Evolutionary conservation across 2,113 vertebrate species (phyloP), one percentile per base, ranked within the genome.

Genomic region (Corythoichthys haematopterus): DNA sequence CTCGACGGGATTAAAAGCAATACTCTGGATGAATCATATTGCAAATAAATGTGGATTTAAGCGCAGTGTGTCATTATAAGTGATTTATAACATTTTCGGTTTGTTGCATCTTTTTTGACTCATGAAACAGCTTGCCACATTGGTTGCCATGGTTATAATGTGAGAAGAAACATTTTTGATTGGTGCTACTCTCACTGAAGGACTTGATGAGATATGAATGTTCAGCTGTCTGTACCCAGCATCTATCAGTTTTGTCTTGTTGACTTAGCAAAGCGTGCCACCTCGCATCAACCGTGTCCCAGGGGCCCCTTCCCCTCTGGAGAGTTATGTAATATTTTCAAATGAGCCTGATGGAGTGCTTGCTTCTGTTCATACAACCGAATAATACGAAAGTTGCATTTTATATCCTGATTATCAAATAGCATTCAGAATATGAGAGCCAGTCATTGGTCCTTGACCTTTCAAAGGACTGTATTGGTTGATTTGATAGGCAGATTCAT

Each of bases 201-300:
- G 69, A 64, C 73, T 76, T 69, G 61, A 69, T 52, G 64, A 50
- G 66, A 64, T 76, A 60, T 76, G 76, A 74, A 70, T 61, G 68
- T 80, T 81, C 80, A 78, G 65, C 71, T 77, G 73, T 71, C 64
- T 77, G 72, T 76, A 80, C 38, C 81, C 12, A 16, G 60, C 47
- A 12, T 55, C 33, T 70, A 74, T 70, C 16, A 11, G 64, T 68
- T 56, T 66, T 69, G 59, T 68, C 68, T 82, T 72, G 74, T 74
- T 48, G 64, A 72, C 78, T 80, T 83, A 83, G 75, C 65, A 69
- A 79, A 84, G 80, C 71, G 50, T 78, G 72, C 69, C 76, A 64
- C 70, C 59, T 83, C 38, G 64, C 75, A 59, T 66, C 68, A 72
- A 70, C 74, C 56, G 47, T 66, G 69, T 79, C 72, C 73, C 64